phyloP scores from a whole-genome alignment of 2,113 vertebrate species.

The Epinephelus moara region DNA sequence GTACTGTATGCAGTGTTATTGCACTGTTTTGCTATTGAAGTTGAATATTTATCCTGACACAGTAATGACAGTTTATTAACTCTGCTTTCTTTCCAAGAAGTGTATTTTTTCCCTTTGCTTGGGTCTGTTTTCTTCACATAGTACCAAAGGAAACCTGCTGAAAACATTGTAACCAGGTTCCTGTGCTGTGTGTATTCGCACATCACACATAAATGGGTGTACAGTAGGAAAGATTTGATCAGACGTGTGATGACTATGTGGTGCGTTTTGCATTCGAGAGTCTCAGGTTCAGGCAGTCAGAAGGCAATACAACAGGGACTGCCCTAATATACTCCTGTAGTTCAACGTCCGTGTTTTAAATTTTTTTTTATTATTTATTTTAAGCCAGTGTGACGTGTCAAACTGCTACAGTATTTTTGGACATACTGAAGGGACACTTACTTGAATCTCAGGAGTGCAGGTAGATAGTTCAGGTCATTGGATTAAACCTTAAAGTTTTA shows the following conservation, averaged over 20 bases:
- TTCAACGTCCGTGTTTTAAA: slow-evolving; percentile 9
- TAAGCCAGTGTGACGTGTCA: slow-evolving; percentile 32
- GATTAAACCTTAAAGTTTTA: slow-evolving; percentile 13
- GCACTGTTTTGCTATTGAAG: slow-evolving; percentile 4
- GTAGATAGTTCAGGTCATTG: not conserved
- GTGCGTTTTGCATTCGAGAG: slow-evolving; percentile 19
- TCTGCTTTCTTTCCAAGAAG: slow-evolving; percentile 10
- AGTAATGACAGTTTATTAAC: not conserved
- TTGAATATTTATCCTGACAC: slow-evolving; percentile 21
- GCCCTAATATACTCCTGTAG: not conserved
- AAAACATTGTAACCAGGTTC: slow-evolving; percentile 3
- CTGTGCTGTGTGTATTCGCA: slow-evolving; percentile 28
- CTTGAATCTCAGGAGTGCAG: slow-evolving; percentile 35
- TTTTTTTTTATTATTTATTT: not conserved
- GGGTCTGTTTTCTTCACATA: not conserved
- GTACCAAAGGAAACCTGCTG: slow-evolving; percentile 47
- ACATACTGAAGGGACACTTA: slow-evolving; percentile 17
- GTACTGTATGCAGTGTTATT: slow-evolving; percentile 28
- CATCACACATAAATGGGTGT: not conserved
- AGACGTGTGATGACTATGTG: not conserved
- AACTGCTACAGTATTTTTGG: slow-evolving; percentile 26
- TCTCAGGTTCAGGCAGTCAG: slow-evolving; percentile 53
- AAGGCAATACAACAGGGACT: slow-evolving; percentile 14
- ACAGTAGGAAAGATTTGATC: not conserved
- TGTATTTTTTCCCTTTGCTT: slow-evolving; percentile 3